These are phyloP conservation scores for Synanthedon andrenaeformis DNA, from an alignment of 2,888 invertebrate genomes.

Conservation along the genomic window DNA sequence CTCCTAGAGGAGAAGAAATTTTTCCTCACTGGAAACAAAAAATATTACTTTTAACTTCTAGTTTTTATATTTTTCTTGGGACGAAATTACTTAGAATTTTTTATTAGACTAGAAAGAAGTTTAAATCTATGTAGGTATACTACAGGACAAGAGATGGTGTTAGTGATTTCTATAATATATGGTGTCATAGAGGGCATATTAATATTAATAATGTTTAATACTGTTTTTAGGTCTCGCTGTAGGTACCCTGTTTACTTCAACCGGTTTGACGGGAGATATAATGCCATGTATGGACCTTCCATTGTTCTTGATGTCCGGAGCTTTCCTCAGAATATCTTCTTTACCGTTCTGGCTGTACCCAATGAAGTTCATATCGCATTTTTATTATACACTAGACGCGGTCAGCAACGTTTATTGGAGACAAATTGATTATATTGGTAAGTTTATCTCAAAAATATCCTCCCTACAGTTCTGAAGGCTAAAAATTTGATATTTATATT, in stretches of 20 bases:
- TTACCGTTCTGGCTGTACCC: conserved; percentile 48
- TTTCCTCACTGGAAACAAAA: too few species aligned
- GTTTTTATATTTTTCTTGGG: too few species aligned
- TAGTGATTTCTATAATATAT: too few species aligned
- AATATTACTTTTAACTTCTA: too few species aligned
- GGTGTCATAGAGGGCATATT: too few species aligned
- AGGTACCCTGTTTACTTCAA: conserved; percentile 53
- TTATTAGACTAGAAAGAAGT: too few species aligned
- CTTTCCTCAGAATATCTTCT: conserved; percentile 51
- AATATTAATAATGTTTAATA: too few species aligned
- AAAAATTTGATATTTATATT: not conserved
- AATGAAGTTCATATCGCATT: conserved; percentile 61
- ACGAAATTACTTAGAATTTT: too few species aligned
- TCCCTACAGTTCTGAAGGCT: not conserved
- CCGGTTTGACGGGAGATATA: conserved; percentile 49
- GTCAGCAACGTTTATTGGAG: conserved; percentile 67
- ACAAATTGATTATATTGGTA: conserved; percentile 56
- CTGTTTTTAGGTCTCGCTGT: conserved; percentile 46
- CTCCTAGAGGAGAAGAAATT: too few species aligned
- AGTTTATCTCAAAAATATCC: conserved; percentile 4
- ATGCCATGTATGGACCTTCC: conserved; percentile 62
- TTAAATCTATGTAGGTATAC: too few species aligned
- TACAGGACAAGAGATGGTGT: too few species aligned
- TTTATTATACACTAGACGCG: conserved; percentile 64
- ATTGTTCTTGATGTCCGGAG: conserved; percentile 57